phyloP scores from a whole-genome alignment of 2,113 vertebrate species.

The Erpornis zantholeuca region DNA sequence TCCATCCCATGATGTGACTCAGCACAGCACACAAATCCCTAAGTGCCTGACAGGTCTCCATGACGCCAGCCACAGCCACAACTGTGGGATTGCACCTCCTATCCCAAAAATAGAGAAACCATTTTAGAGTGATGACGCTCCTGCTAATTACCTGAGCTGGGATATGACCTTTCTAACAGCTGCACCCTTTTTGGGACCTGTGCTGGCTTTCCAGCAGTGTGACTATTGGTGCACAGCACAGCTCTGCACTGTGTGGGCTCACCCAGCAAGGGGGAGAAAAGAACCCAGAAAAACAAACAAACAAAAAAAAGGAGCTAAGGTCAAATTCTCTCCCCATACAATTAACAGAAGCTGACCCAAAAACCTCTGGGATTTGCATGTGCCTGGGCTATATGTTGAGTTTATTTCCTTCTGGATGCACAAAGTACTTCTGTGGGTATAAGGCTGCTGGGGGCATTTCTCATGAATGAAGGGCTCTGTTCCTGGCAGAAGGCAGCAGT shows the following conservation, averaged over 20 bases:
- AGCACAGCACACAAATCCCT: not conserved
- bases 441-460: not conserved
- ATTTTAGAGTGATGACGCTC: not conserved
- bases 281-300: not conserved
- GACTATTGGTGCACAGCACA: not conserved
- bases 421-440: not conserved
- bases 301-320: not conserved
- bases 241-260: rapidly evolving
- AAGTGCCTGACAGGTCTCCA: not conserved
- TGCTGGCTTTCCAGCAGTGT: not conserved
- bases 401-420: not conserved
- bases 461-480: not conserved
- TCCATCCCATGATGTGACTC: not conserved
- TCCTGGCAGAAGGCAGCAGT: not conserved
- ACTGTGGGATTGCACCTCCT: not conserved
- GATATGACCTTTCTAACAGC: not conserved
- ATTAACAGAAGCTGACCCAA: not conserved
- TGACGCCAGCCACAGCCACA: rapidly evolving
- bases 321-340: not conserved
- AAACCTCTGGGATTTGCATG: not conserved
- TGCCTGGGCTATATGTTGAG: not conserved
- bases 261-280: rapidly evolving
- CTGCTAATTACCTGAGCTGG: not conserved
- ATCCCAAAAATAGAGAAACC: not conserved
- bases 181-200: not conserved